Base-by-base conservation (phyloP, 2,888 invertebrate genomes). In the Sisyra terminalis region DNA sequence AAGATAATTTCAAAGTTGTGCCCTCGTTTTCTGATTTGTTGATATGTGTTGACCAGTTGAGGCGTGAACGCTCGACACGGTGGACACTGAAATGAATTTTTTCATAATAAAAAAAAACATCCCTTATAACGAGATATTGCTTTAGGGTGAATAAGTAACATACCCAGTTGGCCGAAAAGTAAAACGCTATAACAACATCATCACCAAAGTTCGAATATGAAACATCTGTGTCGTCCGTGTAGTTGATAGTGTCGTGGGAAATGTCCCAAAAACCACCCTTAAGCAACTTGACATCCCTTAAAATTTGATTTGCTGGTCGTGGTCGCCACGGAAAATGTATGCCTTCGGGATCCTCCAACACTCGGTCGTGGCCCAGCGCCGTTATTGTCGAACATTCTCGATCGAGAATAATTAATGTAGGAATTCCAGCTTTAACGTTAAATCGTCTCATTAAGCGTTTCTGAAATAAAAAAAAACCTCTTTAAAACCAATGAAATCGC, bases 161-260 rank as follows among this genome's bases (percentile, higher is more conserved):
- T 63, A 88, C 88, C 89, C 89, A 89, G 59, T 87, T 81, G 14
- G 89, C 89, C 45, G 86, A 85, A 60, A 89, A 89, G 57, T 87
- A 87, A 52, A 88, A 75, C 32, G 83, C 86, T 53, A 78, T 75
- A 42, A 82, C 70, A 50, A 73, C 75, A 51, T 67, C 67, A 30
- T 34, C 31, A 9, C 29, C 42, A 29, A 43, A 18, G 16, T 18
- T 38, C n/a, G 35, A 11, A 38, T 38, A 43, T 1, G 75, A 70
- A 14, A 78, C 57, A 46, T 76, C 71, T 14, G 70, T 69, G 52
- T 75, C 76, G 14, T 66, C 56, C 52, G 17, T 17, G 24, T 24
- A 24, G 24, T 24, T 24, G 24, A 63, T 67, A 24, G 55, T 60
- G 40, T 62, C 60, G 48, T 60, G 62, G 51, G 57, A 58, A 50